Evolutionary conservation across 2,113 vertebrate species (phyloP).

Genomic region (Hymenochirus boettgeri): DNA sequence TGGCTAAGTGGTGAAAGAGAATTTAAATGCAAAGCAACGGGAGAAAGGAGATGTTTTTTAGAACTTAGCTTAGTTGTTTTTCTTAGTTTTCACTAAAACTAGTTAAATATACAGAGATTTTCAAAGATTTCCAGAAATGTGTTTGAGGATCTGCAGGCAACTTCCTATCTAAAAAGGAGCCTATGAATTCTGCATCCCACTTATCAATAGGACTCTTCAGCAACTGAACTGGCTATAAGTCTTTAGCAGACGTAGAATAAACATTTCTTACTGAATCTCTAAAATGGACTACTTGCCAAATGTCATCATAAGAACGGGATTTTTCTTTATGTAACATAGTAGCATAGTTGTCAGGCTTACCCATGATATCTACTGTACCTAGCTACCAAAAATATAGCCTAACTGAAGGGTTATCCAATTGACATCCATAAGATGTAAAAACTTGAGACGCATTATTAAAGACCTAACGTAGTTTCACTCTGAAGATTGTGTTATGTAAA

Average conservation of each 20-base stretch:
- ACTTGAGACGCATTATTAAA: too few relatives aligned
- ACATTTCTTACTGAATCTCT: constrained; percentile 46
- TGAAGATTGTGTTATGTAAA: too few relatives aligned
- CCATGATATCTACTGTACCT: too few relatives aligned
- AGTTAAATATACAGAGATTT: constrained; percentile 42
- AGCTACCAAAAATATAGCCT: too few relatives aligned
- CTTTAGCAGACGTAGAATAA: constrained; percentile 54
- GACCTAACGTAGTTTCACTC: too few relatives aligned
- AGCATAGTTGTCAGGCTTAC: too few relatives aligned
- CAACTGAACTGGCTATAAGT: constrained; percentile 40
- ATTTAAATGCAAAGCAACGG: constrained; percentile 19
- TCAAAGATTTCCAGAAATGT: constrained; percentile 46
- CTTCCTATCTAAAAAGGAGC: constrained; percentile 46
- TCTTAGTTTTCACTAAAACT: constrained; percentile 42
- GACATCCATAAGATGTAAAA: too few relatives aligned
- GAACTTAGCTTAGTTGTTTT: constrained; percentile 46
- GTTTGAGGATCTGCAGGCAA: constrained; percentile 37
- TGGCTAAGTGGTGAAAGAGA: constrained; percentile 34
- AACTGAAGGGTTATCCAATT: too few relatives aligned
- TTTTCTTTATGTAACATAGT: too few relatives aligned
- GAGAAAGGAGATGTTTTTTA: constrained; percentile 41
- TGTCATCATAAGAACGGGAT: too few relatives aligned
- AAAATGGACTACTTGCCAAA: too few relatives aligned
- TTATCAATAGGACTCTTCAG: constrained; percentile 47
- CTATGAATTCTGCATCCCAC: constrained; percentile 46